Base-by-base conservation (phyloP, 2,888 invertebrate species). In the Cheilosia pagana region DNA sequence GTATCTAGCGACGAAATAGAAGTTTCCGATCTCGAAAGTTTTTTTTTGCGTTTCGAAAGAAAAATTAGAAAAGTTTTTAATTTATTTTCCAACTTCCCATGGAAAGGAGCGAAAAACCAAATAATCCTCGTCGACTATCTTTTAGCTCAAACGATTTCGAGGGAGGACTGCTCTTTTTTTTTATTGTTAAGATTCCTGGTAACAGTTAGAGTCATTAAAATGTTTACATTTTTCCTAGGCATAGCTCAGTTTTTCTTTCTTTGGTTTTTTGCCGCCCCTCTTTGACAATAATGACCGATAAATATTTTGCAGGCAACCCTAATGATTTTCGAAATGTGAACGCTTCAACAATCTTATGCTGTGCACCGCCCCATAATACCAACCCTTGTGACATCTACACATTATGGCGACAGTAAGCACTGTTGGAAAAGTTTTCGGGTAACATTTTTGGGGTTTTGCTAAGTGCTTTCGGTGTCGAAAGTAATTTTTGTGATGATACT, bases 31-130 rank as follows among this genome's bases (percentile, higher is more conserved):
- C 23, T 14, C 2, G 28, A 62, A 72, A 72, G 31, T 71, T 77
- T 63, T 72, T 67, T 31, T 57, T 48, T 71, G 50, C 65, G 65
- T 76, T 71, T 53, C 35, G 39, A 81, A 68, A 82, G 87, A 89
- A 89, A 89, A 89, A 89, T 89, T 88, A 87, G 88, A 89, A 91
- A 91, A 91, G 88, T 91, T 91, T 90, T 89, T 90, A 91, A 91
- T 91, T 91, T 91, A 90, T 91, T 90, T 90, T 89, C 88, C 55
- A 63, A 63, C 19, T 65, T 52, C 35, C 35, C 19, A 35, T 23
- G 55, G n/a, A 10, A 62, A 35, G 10, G 63, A 53, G 45, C 21
- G 7, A 45, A 31, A 59, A 60, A 28, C 45, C 59, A 72, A 43
- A 83, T 57, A 41, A 52, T 68, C 41, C 70, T 43, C 52, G 10